A percentile compares a stretch with the other conserved stretches of the same genome.
Evolutionary conservation across 1,140 invertebrate species (phyloP).

Genomic region (Pseudomyrmex cubaensis): DNA sequence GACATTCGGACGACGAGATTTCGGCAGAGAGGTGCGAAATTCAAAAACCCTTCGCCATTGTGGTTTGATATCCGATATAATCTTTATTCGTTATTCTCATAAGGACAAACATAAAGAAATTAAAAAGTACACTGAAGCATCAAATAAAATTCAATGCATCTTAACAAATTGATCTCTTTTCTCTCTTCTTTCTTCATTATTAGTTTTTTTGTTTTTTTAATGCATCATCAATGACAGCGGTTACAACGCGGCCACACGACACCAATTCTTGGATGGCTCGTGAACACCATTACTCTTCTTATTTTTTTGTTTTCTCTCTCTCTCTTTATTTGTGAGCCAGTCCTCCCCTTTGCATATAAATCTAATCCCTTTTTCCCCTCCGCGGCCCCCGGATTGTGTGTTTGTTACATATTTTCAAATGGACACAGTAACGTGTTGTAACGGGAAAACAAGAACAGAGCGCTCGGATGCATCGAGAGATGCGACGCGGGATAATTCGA

Average conservation of each 20-base stretch:
- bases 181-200: too few species aligned
- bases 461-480: conserved; percentile 5
- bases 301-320: too few species aligned
- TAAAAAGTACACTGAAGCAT: conserved; percentile 79
- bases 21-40: conserved; percentile 72
- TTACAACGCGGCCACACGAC: conserved; percentile 60
- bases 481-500: conserved; percentile 1
- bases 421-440: conserved; percentile 65
- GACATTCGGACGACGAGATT: neutral
- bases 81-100: conserved; percentile 79
- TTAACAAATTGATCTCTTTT: conserved; percentile 44
- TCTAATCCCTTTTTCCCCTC: conserved; percentile 26
- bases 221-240: conserved; percentile 69
- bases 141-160: conserved; percentile 73
- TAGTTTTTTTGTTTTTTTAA: conserved; percentile 55
- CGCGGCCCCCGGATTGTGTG: conserved; percentile 26
- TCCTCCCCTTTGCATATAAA: neutral
- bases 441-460: conserved; percentile 24
- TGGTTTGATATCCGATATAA: conserved; percentile 72
- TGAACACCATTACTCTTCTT: conserved; percentile 71
- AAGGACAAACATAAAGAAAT: conserved; percentile 80
- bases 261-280: conserved; percentile 58
- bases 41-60: conserved; percentile 69
- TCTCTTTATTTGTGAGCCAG: conserved; percentile 35
- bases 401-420: conserved; percentile 68